Base-by-base conservation (phyloP, 2,888 invertebrate genomes). In the Polymixis lichenea region DNA sequence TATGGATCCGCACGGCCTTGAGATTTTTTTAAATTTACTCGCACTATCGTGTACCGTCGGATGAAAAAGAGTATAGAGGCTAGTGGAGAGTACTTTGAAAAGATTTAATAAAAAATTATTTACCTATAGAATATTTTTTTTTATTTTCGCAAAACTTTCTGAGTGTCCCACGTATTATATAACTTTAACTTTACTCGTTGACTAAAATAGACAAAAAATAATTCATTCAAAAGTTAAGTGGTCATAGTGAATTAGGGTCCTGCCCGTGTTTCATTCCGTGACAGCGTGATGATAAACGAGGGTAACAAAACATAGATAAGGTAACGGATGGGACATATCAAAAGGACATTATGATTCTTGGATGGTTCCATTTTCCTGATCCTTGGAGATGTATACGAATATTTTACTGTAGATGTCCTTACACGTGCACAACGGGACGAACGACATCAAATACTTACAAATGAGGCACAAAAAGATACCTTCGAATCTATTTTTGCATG, bases 291-390 rank as follows among this genome's bases (percentile, higher is more conserved):
- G 80, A 87, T 82, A 74, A 72, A 87, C 64, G 80, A 86, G 62
- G 72, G 67, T 64, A 66, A 73, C 77, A 77, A 72, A 78, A 79
- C 64, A 77, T 28, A 80, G 77, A 67, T 65, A 66, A 56, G 43
- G 32, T 85, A 75, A 76, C 70, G 62, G 69, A 82, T 66, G 75
- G 77, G 77, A 68, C 75, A 72, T 79, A 87, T 86, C 82, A 89
- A 86, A 86, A 76, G 80, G 72, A 78, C 80, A 78, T 89, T 85
- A 85, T 78, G 79, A 84, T 84, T 86, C 78, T 81, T 74, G 69
- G 17, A 69, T 61, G n/a, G 28, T 67, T 71, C 55, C 49, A 65
- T 68, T 79, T 84, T 22, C 60, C 25, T 60, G 70, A 55, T 72
- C 77, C 58, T 67, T 72, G 25, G 53, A 72, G 38, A 25, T 60